Conservation (phyloP, 2,888 invertebrate genomes). For the Tipula helvola region DNA sequence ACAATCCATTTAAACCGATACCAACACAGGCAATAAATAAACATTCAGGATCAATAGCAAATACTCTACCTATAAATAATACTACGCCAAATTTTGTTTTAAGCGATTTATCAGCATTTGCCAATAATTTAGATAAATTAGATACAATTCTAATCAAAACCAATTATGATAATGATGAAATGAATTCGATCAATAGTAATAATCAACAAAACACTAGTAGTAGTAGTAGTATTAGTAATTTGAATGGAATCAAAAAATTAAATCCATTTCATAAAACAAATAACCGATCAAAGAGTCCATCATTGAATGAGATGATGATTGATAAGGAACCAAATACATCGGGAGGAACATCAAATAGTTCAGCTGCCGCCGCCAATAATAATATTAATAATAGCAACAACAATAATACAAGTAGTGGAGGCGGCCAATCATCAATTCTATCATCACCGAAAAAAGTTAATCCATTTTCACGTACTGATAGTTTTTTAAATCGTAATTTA, state of each 20-base stretch:
- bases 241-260: not conserved
- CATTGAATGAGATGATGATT: not conserved
- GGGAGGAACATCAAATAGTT: not conserved
- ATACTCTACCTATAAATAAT: not conserved
- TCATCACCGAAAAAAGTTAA: not conserved
- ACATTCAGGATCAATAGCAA: not conserved
- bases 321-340: not conserved
- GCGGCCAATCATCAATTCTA: not conserved
- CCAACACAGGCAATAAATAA: not conserved
- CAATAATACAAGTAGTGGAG: not conserved
- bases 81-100: slow-evolving; percentile 6
- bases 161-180: not conserved
- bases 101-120: slow-evolving; percentile 13
- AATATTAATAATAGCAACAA: not conserved
- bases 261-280: not conserved
- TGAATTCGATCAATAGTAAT: not conserved
- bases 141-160: slow-evolving; percentile 13
- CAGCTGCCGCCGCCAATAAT: not conserved
- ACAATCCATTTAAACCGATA: not conserved
- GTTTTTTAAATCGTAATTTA: slow-evolving; percentile 7
- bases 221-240: slow-evolving; percentile 6
- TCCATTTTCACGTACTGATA: slow-evolving; percentile 4
- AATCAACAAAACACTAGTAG: slow-evolving; percentile 10
- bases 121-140: slow-evolving; percentile 15
- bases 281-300: slow-evolving; percentile 10